Base-by-base conservation (phyloP, 2,888 invertebrate species). In the Poecilus cupreus region DNA sequence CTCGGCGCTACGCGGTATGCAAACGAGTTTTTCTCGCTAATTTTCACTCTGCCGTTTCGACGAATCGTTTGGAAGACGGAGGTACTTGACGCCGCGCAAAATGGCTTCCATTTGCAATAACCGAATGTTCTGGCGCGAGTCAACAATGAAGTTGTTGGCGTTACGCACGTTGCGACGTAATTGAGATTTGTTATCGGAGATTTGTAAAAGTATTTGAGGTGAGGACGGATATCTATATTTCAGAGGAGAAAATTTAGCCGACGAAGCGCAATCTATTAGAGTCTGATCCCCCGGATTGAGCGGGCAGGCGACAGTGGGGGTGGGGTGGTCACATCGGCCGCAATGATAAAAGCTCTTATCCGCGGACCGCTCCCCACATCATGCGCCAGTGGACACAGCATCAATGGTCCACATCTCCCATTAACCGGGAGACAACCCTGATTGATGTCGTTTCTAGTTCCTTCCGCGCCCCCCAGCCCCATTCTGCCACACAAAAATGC, bases 381-480 rank as follows among this genome's bases (percentile, higher is more conserved):
- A 80, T 77, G 77, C 76, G 80, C 57, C 74, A 80, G 57, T 49
- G 43, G 72, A 80, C 77, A 83, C 82, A 80, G 80, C 64, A 68
- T 68, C 60, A 83, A 82, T 82, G 76, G 82, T 70, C 79, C 85
- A 84, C 84, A 89, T 88, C 89, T 89, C 89, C 90, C 90, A 90
- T 90, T 90, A 90, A 89, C 89, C 82, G 89, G 89, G 89, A 90
- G 90, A 90, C 90, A 90, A 90, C 88, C 88, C 89, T 90, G 90
- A 90, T 90, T 90, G 90, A 90, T 90, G 90, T 89, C 87, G 86
- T 82, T 82, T 84, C 83, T 83, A 83, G 82, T 83, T 80, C 80
- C 80, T 80, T 80, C 80, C 80, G 70, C 37, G 16, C 32, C 18
- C 76, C 26, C 13, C 49, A 11, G n/a, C 51, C 26, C 46, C 64